phyloP scores from a whole-genome alignment of 1,140 invertebrate species.

The Psix sp. region DNA sequence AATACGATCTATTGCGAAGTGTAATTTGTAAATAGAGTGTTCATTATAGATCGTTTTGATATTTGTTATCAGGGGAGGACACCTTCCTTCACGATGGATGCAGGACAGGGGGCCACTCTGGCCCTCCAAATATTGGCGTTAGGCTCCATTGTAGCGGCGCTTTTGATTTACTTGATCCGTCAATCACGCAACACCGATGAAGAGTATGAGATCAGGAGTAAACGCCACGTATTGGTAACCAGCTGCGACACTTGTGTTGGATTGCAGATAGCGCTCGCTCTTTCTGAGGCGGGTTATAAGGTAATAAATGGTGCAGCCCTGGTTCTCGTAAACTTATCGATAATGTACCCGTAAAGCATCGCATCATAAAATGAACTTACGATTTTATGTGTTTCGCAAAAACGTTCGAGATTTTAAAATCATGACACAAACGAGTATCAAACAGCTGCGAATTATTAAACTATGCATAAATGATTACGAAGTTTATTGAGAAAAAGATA shows the following conservation, averaged over 20 bases:
- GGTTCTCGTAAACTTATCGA: conserved; percentile 39
- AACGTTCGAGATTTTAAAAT: conserved; percentile 20
- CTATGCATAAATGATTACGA: too few species aligned
- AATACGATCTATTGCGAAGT: too few species aligned
- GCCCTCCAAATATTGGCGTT: conserved; percentile 86
- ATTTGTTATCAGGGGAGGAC: too few species aligned
- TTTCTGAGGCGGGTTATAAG: conserved; percentile 72
- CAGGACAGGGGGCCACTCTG: conserved; percentile 85
- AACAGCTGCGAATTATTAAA: too few species aligned
- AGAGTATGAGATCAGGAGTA: conserved; percentile 69
- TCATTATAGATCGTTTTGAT: too few species aligned
- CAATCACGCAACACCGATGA: conserved; percentile 81
- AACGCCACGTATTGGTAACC: conserved; percentile 82
- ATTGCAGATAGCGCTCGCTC: conserved; percentile 79
- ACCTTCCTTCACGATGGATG: conserved; percentile 87
- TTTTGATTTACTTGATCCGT: conserved; percentile 84
- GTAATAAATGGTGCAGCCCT: conserved; percentile 57
- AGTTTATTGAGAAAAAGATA: too few species aligned
- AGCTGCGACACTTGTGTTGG: conserved; percentile 86
- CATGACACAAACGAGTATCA: conserved; percentile 10
- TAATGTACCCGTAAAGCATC: conserved; percentile 34
- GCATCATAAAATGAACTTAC: conserved; percentile 35
- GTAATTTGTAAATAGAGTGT: too few species aligned
- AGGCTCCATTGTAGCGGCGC: conserved; percentile 86
- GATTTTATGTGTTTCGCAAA: conserved; percentile 41